These are phyloP conservation scores for Cyclargus thomasi DNA, from an alignment of 1,140 invertebrate genomes.

Conservation along the genomic window DNA sequence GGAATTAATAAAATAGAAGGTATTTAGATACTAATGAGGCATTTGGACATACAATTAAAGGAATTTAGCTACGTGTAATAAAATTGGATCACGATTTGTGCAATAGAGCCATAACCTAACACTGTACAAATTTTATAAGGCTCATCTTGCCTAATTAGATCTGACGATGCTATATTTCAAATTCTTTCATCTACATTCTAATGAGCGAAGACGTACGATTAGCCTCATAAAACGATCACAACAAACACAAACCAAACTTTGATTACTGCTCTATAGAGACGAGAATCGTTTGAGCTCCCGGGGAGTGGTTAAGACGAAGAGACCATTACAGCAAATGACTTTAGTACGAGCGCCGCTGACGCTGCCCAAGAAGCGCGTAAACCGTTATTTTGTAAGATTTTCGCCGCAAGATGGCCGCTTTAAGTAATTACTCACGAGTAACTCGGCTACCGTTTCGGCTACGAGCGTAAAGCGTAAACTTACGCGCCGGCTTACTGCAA, in stretches of 20 bases:
- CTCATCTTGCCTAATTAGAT: not conserved
- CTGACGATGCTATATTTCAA: not conserved
- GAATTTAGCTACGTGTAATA: not conserved
- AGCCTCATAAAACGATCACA: constrained; percentile 31
- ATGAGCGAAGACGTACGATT: constrained; percentile 25
- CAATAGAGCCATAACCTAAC: not conserved
- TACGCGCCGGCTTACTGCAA: not conserved
- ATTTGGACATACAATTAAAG: not conserved
- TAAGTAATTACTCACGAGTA: constrained; percentile 43
- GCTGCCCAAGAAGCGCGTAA: constrained; percentile 44
- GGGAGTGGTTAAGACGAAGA: constrained; percentile 36
- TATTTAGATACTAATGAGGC: too few relatives aligned
- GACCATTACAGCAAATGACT: constrained; percentile 61
- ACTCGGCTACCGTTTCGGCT: constrained; percentile 30
- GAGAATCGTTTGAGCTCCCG: constrained; percentile 25
- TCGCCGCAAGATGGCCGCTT: constrained; percentile 48
- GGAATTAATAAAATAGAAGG: too few relatives aligned
- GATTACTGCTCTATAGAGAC: constrained; percentile 21
- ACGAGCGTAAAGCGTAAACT: constrained; percentile 21
- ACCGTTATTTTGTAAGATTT: constrained; percentile 56
- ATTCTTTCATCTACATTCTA: constrained; percentile 16
- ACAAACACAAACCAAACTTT: constrained; percentile 22
- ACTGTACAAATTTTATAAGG: not conserved
- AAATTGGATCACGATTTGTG: not conserved
- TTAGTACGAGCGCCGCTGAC: constrained; percentile 49